Conservation (phyloP, 1,140 invertebrate species). For the Zaprionus ornatus region DNA sequence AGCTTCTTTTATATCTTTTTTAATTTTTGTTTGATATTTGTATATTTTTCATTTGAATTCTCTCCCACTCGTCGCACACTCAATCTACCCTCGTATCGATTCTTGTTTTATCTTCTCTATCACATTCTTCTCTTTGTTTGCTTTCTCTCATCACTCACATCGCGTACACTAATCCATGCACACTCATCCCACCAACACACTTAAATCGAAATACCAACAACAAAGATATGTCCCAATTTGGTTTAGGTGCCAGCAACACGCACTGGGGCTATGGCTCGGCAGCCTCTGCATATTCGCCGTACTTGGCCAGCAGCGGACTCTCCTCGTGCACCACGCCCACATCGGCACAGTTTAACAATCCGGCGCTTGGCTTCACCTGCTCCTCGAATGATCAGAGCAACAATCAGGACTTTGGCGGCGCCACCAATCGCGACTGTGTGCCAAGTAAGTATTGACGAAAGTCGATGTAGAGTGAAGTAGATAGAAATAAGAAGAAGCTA, state of each 20-base stretch:
- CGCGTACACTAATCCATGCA: constrained; percentile 2
- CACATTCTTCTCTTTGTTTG: constrained; percentile 36
- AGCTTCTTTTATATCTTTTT: background rate
- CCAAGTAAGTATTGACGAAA: constrained; percentile 75
- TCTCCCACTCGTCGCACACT: constrained; percentile 16
- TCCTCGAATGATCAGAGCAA: constrained; percentile 89
- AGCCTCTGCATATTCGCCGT: constrained; percentile 91
- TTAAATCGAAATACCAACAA: constrained; percentile 19
- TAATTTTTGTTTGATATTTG: no score
- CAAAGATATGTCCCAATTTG: constrained; percentile 90
- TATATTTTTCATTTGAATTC: background rate
- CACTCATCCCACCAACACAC: background rate
- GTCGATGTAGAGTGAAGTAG: background rate
- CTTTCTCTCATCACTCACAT: constrained; percentile 21
- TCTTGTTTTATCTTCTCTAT: constrained; percentile 21
- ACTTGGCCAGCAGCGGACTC: constrained; percentile 87
- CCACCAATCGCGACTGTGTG: constrained; percentile 84
- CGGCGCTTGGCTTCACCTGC: constrained; percentile 87
- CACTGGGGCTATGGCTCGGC: constrained; percentile 93
- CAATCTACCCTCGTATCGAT: constrained; percentile 15
- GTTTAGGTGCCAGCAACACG: constrained; percentile 90
- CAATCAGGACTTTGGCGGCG: constrained; percentile 87
- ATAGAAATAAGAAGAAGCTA: no score
- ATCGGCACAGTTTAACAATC: constrained; percentile 88
- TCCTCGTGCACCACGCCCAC: constrained; percentile 88